A percentile compares a stretch with the other conserved stretches of the same genome.
Evolutionary conservation across 1,140 invertebrate genomes (phyloP).

Genomic region (Drosophila bifasciata): DNA sequence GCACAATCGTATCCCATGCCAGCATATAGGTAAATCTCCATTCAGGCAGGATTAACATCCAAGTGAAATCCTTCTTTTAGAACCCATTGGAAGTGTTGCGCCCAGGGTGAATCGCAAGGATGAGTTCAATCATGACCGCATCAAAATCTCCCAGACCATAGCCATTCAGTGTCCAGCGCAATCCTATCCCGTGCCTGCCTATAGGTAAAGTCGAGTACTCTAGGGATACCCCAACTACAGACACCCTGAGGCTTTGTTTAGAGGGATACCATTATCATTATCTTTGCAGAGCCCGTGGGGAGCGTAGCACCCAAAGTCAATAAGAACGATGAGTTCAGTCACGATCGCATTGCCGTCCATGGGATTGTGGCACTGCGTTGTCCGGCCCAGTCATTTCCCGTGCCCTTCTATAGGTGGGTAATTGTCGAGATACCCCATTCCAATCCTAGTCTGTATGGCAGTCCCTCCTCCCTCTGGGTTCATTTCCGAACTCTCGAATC

Average conservation of each 20-base stretch:
- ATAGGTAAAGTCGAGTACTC: slow-evolving; percentile 85
- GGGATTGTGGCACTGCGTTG: slow-evolving; percentile 86
- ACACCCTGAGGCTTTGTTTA: not conserved
- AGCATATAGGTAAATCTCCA: slow-evolving; percentile 85
- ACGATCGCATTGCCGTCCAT: slow-evolving; percentile 56
- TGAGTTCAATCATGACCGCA: slow-evolving; percentile 88
- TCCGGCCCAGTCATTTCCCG: slow-evolving; percentile 88
- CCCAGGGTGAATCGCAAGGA: slow-evolving; percentile 91
- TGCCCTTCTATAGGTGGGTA: slow-evolving; percentile 87
- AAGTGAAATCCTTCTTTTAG: slow-evolving; percentile 82
- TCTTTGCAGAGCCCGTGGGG: slow-evolving; percentile 84
- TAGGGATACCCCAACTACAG: not conserved
- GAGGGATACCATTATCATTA: not conserved
- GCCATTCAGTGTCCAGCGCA: slow-evolving; percentile 88
- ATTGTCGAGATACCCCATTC: slow-evolving; percentile 20
- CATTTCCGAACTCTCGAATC: not conserved
- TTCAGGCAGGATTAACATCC: slow-evolving; percentile 20
- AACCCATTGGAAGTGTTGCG: slow-evolving; percentile 90
- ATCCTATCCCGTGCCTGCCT: slow-evolving; percentile 87
- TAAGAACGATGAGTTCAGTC: slow-evolving; percentile 86
- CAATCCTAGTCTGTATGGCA: not conserved
- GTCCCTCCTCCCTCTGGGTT: not conserved
- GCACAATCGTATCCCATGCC: slow-evolving; percentile 90
- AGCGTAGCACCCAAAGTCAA: slow-evolving; percentile 88
- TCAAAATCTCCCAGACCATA: slow-evolving; percentile 76